These are phyloP conservation scores for Pteria penguin DNA, from an alignment of 2,888 invertebrate species.

Conservation along the genomic window DNA sequence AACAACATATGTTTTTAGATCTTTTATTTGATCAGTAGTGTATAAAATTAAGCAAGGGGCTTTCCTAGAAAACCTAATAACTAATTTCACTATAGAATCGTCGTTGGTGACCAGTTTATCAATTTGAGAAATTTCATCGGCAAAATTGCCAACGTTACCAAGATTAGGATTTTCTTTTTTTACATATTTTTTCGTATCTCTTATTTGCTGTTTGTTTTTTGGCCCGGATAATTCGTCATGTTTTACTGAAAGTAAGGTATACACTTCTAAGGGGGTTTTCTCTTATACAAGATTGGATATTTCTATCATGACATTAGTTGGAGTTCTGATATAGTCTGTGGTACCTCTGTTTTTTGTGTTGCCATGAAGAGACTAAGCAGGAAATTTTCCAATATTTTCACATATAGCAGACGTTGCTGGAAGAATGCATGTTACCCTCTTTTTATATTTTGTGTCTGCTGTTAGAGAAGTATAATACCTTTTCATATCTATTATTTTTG, in stretches of 20 bases:
- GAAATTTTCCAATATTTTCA: slow-evolving; percentile 2
- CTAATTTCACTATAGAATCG: background rate
- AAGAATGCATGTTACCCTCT: background rate
- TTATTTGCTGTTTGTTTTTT: too few relatives aligned
- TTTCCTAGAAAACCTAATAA: slow-evolving; percentile 11
- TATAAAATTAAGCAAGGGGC: slow-evolving; percentile 18
- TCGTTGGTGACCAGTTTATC: slow-evolving; percentile 5
- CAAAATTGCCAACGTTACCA: background rate
- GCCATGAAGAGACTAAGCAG: background rate
- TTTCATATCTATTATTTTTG: background rate
- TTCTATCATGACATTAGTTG: background rate
- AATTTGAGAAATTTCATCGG: slow-evolving; percentile 7
- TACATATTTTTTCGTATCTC: background rate
- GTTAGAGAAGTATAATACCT: background rate
- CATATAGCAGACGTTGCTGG: background rate
- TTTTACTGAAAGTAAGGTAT: background rate
- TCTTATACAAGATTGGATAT: background rate
- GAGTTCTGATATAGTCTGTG: background rate
- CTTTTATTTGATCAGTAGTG: background rate
- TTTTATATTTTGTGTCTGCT: background rate
- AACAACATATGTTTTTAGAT: slow-evolving; percentile 3
- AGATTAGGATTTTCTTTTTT: too few relatives aligned
- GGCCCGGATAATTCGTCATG: background rate
- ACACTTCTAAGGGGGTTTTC: background rate
- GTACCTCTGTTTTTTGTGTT: background rate